A percentile compares a stretch with the other conserved stretches of the same genome.
phyloP scores from a whole-genome alignment of 2,888 invertebrate species.

The Protodeltote pygarga region DNA sequence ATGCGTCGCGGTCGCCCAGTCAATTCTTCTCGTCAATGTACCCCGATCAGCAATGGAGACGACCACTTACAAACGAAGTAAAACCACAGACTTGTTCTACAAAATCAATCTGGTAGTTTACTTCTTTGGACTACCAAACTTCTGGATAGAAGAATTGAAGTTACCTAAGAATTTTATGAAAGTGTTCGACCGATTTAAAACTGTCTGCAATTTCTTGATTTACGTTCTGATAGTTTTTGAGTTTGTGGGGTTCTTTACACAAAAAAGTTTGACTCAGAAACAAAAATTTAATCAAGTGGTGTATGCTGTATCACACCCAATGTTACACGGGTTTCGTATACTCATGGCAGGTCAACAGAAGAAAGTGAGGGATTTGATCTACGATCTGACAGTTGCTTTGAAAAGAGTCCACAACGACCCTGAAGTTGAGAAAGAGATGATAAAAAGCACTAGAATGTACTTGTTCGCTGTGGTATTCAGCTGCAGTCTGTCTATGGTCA shows the following conservation, averaged over 20 bases:
- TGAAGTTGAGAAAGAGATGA: slow-evolving; percentile 60
- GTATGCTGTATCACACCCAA: slow-evolving; percentile 54
- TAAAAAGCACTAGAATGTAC: slow-evolving; percentile 51
- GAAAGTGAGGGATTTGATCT: slow-evolving; percentile 47
- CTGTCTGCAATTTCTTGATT: slow-evolving; percentile 36
- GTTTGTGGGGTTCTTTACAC: slow-evolving; percentile 52
- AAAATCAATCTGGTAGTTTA: slow-evolving; percentile 43
- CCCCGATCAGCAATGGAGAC: slow-evolving; percentile 19
- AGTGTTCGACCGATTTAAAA: slow-evolving; percentile 34
- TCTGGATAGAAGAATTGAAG: slow-evolving; percentile 54
- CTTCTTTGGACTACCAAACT: slow-evolving; percentile 52
- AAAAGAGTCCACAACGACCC: slow-evolving; percentile 59
- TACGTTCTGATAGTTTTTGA: slow-evolving; percentile 51
- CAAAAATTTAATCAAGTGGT: slow-evolving; percentile 54
- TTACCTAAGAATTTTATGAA: slow-evolving; percentile 38
- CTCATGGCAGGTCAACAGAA: slow-evolving; percentile 42
- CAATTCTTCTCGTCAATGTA: background rate
- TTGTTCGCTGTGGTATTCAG: slow-evolving; percentile 39
- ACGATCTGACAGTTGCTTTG: slow-evolving; percentile 47
- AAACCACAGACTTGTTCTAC: slow-evolving; percentile 48
- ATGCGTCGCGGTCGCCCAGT: background rate
- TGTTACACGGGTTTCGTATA: slow-evolving; percentile 43
- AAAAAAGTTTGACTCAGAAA: slow-evolving; percentile 49
- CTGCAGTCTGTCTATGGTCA: slow-evolving; percentile 32
- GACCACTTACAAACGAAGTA: slow-evolving; percentile 20